Conservation (phyloP, 2,888 invertebrate genomes). For the Elysia crispata region DNA sequence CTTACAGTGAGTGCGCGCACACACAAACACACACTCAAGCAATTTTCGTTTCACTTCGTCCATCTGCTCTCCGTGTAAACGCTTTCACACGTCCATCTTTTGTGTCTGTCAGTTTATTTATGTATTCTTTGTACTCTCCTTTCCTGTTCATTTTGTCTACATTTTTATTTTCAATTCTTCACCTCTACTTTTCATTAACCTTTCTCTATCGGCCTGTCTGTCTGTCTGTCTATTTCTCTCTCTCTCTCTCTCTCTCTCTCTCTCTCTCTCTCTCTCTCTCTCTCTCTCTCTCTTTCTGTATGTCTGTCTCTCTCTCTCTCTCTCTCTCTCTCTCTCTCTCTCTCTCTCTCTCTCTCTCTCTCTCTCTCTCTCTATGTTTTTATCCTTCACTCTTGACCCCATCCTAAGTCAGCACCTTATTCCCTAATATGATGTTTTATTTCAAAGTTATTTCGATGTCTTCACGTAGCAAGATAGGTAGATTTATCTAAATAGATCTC, state of each 20-base stretch:
- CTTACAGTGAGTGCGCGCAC: background rate
- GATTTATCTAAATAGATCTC: too few relatives aligned
- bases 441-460: too few relatives aligned
- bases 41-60: background rate
- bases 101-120: background rate
- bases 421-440: background rate
- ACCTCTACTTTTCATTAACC: too few relatives aligned
- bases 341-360: background rate
- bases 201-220: too few relatives aligned
- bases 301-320: background rate
- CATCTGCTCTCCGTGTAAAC: background rate
- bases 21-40: constrained; percentile 19
- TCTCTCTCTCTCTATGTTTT: background rate
- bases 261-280: background rate
- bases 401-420: background rate
- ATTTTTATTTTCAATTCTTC: too few relatives aligned
- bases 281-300: too few relatives aligned
- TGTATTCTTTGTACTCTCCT: background rate
- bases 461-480: too few relatives aligned
- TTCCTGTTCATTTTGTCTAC: too few relatives aligned
- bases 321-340: background rate
- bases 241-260: too few relatives aligned
- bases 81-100: background rate
- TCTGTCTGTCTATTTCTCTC: too few relatives aligned
- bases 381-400: background rate